phyloP scores from a whole-genome alignment of 1,140 invertebrate genomes.

The Drosophila parvula region DNA sequence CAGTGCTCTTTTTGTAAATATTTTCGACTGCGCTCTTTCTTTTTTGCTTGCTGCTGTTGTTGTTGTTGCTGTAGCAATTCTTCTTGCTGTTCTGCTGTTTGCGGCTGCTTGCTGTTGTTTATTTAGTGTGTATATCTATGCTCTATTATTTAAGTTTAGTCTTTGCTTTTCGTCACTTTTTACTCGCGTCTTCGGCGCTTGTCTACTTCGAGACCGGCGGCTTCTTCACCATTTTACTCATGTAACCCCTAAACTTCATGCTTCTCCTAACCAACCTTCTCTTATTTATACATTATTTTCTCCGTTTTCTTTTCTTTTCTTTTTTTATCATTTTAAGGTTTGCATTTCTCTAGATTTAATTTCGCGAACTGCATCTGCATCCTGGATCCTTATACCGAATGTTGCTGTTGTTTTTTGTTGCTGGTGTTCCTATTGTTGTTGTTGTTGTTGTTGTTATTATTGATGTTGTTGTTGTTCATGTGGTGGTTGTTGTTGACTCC shows the following conservation, averaged over 20 bases:
- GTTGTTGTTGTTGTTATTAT: slow-evolving; percentile 7
- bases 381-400: slow-evolving; percentile 9
- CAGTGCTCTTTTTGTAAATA: slow-evolving; percentile 63
- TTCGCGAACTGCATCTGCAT: slow-evolving; percentile 55
- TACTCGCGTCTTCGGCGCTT: slow-evolving; percentile 46
- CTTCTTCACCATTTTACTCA: slow-evolving; percentile 40
- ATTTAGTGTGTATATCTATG: slow-evolving; percentile 76
- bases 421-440: slow-evolving; percentile 32
- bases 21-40: slow-evolving; percentile 39
- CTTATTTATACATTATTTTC: slow-evolving; percentile 62
- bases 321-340: slow-evolving; percentile 9
- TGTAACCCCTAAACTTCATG: slow-evolving; percentile 49
- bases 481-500: slow-evolving; percentile 33
- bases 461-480: slow-evolving; percentile 19
- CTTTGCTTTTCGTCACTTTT: slow-evolving; percentile 79
- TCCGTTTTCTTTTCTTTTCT: slow-evolving; percentile 12
- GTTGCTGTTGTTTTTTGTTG: slow-evolving; percentile 36
- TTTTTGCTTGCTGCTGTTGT: slow-evolving; percentile 31
- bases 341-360: slow-evolving; percentile 45
- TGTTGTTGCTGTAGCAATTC: slow-evolving; percentile 24
- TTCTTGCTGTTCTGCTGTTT: slow-evolving; percentile 2
- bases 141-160: slow-evolving; percentile 81
- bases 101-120: slow-evolving; percentile 45
- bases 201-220: slow-evolving; percentile 35
- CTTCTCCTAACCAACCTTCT: slow-evolving; percentile 21